Evolutionary conservation across 1,140 invertebrate species (phyloP).

Genomic region (Kradibia gibbosae): DNA sequence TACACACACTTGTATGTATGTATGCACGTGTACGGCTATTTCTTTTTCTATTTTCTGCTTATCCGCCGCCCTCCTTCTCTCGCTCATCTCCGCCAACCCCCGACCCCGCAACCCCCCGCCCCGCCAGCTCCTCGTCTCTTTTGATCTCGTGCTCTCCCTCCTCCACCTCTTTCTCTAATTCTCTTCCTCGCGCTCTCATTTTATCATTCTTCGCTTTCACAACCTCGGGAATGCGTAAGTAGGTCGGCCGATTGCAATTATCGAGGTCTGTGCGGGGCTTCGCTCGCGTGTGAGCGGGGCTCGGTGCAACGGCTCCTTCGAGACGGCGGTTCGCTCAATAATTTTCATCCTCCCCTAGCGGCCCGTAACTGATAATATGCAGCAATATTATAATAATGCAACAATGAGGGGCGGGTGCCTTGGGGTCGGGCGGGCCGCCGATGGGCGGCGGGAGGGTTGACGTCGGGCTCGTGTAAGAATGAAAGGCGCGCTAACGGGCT

Average conservation of each 20-base stretch:
- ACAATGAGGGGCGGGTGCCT: neutral
- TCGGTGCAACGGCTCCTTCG: neutral
- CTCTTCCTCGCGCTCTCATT: neutral
- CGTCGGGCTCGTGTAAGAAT: no score
- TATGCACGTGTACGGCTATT: neutral
- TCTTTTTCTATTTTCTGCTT: no score
- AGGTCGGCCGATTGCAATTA: slow-evolving; percentile 33
- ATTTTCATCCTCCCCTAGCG: neutral
- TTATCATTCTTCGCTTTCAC: neutral
- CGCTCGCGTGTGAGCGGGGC: no score
- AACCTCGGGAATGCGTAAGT: slow-evolving; percentile 28
- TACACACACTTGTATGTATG: no score
- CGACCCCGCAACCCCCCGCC: no score
- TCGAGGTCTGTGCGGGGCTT: neutral
- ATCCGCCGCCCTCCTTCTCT: no score
- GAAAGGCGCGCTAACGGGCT: neutral
- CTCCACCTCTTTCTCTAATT: neutral
- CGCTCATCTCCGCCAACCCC: no score
- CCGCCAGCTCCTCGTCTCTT: neutral
- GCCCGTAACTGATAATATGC: neutral
- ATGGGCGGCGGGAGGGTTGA: no score
- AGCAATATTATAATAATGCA: neutral
- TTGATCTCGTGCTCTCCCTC: neutral
- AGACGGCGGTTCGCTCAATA: slow-evolving; percentile 9
- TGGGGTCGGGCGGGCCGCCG: no score